Evolutionary conservation across 2,888 invertebrate genomes (phyloP).

Genomic region (Ellobium chinense): DNA sequence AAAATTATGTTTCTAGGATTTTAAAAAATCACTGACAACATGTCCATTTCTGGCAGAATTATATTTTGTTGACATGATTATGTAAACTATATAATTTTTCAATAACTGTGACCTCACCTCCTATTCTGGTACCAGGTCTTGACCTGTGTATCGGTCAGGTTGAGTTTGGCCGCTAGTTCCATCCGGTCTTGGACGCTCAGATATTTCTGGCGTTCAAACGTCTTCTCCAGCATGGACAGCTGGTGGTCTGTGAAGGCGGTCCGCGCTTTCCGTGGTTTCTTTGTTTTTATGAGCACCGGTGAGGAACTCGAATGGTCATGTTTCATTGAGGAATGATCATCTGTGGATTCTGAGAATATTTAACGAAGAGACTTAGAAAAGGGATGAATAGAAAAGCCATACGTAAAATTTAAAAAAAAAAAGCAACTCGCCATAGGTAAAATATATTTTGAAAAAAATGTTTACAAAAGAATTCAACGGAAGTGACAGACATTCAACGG

Average conservation of each 20-base stretch:
- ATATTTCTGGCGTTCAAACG: constrained; percentile 96
- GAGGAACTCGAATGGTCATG: constrained; percentile 12
- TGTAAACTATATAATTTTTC: no score
- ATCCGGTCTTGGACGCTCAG: constrained; percentile 90
- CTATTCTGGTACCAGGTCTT: constrained; percentile 99
- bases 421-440: no score
- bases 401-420: no score
- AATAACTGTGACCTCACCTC: constrained; percentile 82
- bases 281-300: constrained; percentile 77
- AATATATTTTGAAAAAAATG: no score
- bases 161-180: constrained; percentile 96
- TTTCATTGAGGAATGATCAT: constrained; percentile 19
- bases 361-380: no score
- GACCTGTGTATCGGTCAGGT: constrained; percentile 98
- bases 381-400: no score
- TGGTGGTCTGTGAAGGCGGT: constrained; percentile 99
- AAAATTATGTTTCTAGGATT: no score
- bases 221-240: constrained; percentile 93
- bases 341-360: constrained; percentile 26
- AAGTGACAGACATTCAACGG: no score
- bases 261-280: constrained; percentile 97
- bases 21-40: no score
- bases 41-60: no score
- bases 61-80: no score
- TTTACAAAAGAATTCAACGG: no score